These are phyloP conservation scores for Hoplodrina ambigua DNA, from an alignment of 2,888 invertebrate genomes.

Conservation along the genomic window DNA sequence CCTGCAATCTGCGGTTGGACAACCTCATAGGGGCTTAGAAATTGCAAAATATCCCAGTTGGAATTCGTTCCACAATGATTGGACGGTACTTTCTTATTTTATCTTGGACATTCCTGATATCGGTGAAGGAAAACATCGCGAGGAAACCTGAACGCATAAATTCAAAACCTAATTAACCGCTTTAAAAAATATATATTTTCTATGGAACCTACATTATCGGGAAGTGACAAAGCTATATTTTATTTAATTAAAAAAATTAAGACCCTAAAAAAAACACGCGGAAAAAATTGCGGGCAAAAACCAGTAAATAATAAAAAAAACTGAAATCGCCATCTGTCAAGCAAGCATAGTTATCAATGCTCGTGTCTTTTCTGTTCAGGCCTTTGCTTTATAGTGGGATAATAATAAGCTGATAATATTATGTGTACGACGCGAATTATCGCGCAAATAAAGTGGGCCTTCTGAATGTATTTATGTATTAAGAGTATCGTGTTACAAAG, in stretches of 20 bases:
- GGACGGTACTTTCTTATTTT: neutral
- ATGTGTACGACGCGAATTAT: neutral
- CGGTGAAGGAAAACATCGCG: neutral
- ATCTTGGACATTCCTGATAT: neutral
- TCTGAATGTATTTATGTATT: slow-evolving; percentile 22
- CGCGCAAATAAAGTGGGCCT: slow-evolving; percentile 16
- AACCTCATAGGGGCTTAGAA: neutral
- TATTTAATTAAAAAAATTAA: too few relatives aligned
- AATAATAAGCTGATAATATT: neutral
- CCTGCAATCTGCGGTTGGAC: neutral
- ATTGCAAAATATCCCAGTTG: neutral
- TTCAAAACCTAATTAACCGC: too few relatives aligned
- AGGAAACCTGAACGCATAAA: too few relatives aligned
- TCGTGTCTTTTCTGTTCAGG: too few relatives aligned
- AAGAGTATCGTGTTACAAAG: slow-evolving; percentile 45
- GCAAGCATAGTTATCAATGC: too few relatives aligned
- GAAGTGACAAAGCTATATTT: too few relatives aligned
- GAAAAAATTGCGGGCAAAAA: too few relatives aligned
- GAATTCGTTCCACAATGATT: neutral
- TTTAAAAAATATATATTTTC: too few relatives aligned
- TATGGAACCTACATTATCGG: too few relatives aligned
- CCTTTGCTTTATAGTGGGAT: neutral
- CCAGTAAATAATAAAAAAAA: too few relatives aligned
- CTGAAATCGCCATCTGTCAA: too few relatives aligned
- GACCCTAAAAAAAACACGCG: too few relatives aligned